Conservation (phyloP, 2,113 vertebrate genomes). For the Tetrao urogallus region DNA sequence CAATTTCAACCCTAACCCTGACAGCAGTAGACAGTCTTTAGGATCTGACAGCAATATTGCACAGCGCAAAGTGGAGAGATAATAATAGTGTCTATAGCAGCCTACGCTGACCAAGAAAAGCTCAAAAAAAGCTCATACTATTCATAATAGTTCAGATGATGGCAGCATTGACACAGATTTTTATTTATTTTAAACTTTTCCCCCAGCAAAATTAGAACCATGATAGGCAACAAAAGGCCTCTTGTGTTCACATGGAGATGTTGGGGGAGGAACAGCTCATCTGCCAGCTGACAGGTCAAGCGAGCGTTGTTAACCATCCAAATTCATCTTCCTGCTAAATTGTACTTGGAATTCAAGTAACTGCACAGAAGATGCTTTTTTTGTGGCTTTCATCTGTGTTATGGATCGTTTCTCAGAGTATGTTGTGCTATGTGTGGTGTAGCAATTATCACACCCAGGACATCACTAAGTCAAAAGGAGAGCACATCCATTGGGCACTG, state of each 20-base stretch:
- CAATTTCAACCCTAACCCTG: not conserved
- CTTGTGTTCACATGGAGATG: not conserved
- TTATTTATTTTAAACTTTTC: not conserved
- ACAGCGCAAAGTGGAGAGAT: not conserved
- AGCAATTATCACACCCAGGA: accelerated
- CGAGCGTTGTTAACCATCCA: not conserved
- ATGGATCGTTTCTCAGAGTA: not conserved
- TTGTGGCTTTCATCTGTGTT: not conserved
- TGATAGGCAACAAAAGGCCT: constrained; percentile 15
- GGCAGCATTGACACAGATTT: not conserved
- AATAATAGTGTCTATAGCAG: not conserved
- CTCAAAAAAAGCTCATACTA: not conserved
- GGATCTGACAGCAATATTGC: not conserved
- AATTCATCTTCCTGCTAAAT: not conserved
- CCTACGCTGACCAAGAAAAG: not conserved
- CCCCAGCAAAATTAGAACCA: constrained; percentile 10
- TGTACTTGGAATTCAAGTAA: not conserved
- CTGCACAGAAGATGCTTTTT: not conserved
- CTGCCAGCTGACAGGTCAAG: constrained; percentile 23
- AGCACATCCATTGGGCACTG: not conserved
- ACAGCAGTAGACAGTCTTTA: not conserved
- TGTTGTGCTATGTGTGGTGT: too few relatives aligned
- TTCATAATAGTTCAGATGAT: not conserved
- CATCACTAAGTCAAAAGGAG: not conserved
- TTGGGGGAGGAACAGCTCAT: not conserved